These are phyloP conservation scores for Procambarus clarkii DNA, from an alignment of 1,140 invertebrate genomes.

Conservation along the genomic window DNA sequence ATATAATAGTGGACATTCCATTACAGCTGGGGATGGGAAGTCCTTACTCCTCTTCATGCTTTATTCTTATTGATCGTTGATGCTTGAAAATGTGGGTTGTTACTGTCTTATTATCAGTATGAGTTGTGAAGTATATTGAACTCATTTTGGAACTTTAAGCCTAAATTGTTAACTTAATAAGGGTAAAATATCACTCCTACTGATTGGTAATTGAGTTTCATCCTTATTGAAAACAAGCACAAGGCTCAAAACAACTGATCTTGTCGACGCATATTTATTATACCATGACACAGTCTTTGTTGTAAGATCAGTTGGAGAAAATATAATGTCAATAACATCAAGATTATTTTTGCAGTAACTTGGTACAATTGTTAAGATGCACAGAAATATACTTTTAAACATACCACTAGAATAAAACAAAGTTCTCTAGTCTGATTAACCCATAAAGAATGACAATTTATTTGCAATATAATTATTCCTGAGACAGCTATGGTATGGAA, in stretches of 20 bases:
- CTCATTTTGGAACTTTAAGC: conserved; percentile 22
- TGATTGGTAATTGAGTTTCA: neutral
- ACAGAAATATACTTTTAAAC: neutral
- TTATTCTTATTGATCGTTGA: conserved; percentile 66
- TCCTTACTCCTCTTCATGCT: conserved; percentile 69
- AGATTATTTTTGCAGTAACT: neutral
- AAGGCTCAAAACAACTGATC: conserved; percentile 48
- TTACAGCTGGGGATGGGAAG: conserved; percentile 70
- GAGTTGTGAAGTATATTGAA: conserved; percentile 17
- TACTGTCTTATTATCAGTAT: conserved; percentile 16
- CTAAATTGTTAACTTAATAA: conserved; percentile 13
- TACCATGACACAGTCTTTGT: neutral
- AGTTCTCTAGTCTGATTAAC: neutral
- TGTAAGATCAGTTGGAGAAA: neutral
- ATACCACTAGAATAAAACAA: neutral
- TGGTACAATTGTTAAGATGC: neutral
- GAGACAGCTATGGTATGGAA: neutral
- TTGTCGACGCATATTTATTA: neutral
- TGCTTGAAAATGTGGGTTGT: neutral
- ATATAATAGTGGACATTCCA: conserved; percentile 69
- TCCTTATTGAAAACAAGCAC: neutral
- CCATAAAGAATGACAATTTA: neutral
- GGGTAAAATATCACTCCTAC: neutral
- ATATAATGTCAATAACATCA: neutral
- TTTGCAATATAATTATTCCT: neutral